Base-by-base conservation (phyloP, 2,113 vertebrate genomes). In the Bostrychus sinensis region DNA sequence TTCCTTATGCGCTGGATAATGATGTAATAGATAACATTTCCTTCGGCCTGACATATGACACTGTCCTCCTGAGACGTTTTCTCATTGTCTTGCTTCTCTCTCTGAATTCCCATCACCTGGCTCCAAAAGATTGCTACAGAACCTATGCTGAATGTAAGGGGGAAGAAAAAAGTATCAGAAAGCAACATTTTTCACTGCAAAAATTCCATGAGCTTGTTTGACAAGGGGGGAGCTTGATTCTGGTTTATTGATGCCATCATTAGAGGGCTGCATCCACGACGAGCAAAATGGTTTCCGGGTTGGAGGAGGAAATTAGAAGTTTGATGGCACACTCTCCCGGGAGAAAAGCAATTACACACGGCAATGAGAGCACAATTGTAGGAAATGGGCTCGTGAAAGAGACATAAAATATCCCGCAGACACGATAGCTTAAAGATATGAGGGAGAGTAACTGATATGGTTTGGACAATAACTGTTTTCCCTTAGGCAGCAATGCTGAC, bases 271-370 rank as follows among this genome's bases (percentile, higher is more conserved):
- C 62, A 72, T 83, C 77, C 77, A 80, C 37, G 20, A 54, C 37
- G 28, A 50, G 74, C 32, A 70, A 77, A 85, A 86, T 78, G 62
- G 70, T 79, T 81, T 85, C 78, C 72, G 80, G 83, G 78, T 84
- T 75, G 45, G 67, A 66, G 71, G 77, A 83, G 78, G 77, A 85
- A 85, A 86, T 87, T 74, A 76, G 82, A 86, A 86, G 86, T 89
- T 90, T 85, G 86, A 85, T 78, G 75, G 63, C 77, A 78, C 51
- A 55, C 81, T 75, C 76, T 83, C 82, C 70, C 68, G 75, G 80
- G 82, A 80, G 83, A 72, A 72, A 79, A 77, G 83, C 86, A 86
- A 89, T 86, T 85, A 87, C 77, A 48, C 78, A 34, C 79, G 57
- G 78, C 79, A 72, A 80, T 51, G 78, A 85, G 82, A 70, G 66